Percentiles rank a stretch among this genome's conserved stretches.
Evolutionary conservation across 2,888 invertebrate genomes (phyloP).

Genomic region (Hemistola chrysoprasaria): DNA sequence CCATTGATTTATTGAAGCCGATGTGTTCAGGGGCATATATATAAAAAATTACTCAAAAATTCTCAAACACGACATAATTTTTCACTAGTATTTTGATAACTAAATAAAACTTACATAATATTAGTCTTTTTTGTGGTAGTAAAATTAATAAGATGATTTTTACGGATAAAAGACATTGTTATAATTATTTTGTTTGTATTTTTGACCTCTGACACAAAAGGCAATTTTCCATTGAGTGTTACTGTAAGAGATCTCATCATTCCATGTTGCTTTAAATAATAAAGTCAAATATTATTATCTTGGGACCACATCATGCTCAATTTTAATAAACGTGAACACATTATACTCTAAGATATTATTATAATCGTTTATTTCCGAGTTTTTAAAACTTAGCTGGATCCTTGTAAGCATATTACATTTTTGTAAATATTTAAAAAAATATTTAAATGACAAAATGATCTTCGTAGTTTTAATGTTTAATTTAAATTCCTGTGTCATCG

Average conservation of each 20-base stretch:
- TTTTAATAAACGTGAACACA: constrained; percentile 36
- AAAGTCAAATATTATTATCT: constrained; percentile 45
- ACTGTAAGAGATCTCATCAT: constrained; percentile 74
- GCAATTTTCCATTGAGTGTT: constrained; percentile 24
- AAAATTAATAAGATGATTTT: too few relatives aligned
- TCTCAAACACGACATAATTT: neutral
- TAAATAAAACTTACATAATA: too few relatives aligned
- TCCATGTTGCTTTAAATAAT: constrained; percentile 69
- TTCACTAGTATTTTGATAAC: neutral
- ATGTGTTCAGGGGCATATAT: constrained; percentile 15
- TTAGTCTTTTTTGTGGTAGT: too few relatives aligned
- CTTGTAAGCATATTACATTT: constrained; percentile 28
- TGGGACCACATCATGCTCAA: constrained; percentile 63
- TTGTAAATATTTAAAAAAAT: constrained; percentile 46
- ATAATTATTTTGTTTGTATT: neutral
- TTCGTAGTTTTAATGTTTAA: constrained; percentile 59
- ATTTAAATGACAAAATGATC: constrained; percentile 71
- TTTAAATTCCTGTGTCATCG: constrained; percentile 67
- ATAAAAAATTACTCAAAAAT: neutral
- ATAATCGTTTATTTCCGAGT: constrained; percentile 16
- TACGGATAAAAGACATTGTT: neutral
- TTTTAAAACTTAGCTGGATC: constrained; percentile 17
- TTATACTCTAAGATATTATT: constrained; percentile 34
- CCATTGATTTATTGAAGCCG: constrained; percentile 37
- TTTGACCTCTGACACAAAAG: constrained; percentile 10